phyloP scores from a whole-genome alignment of 2,113 vertebrate genomes.

The Crotalus horridus region DNA sequence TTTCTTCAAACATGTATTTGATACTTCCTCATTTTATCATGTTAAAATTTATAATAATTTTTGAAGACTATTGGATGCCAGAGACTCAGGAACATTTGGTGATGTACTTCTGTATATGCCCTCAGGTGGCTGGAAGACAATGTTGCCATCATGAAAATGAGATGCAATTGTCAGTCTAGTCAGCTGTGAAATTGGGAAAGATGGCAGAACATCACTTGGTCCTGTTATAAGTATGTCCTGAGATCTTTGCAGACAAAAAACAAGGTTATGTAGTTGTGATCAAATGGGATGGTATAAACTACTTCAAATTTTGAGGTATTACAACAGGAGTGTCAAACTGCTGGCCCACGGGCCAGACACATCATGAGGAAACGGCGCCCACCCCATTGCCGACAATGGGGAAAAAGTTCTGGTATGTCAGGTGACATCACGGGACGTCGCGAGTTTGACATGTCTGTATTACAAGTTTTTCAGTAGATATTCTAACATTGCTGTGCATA shows the following conservation, averaged over 20 bases:
- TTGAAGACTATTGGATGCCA: neutral
- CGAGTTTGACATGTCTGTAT: neutral
- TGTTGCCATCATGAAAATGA: neutral
- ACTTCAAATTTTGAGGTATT: conserved; percentile 20
- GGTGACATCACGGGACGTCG: too few relatives aligned
- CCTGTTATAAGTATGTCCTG: neutral
- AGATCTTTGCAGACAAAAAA: neutral
- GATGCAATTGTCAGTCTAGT: neutral
- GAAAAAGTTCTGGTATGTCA: too few relatives aligned
- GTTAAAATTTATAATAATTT: neutral
- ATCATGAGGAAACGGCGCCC: too few relatives aligned
- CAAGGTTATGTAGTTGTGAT: neutral
- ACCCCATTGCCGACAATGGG: too few relatives aligned
- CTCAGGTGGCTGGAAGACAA: neutral
- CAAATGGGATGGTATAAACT: conserved; percentile 22
- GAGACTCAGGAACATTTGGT: neutral
- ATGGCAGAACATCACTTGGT: neutral
- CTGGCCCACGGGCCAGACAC: too few relatives aligned
- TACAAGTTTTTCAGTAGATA: conserved; percentile 22
- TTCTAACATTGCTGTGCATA: neutral
- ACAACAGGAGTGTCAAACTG: too few relatives aligned
- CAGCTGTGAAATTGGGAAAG: neutral
- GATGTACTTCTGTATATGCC: neutral
- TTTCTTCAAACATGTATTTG: neutral
- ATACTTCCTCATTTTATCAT: neutral